Percentiles rank a stretch among this genome's conserved stretches.
These are phyloP conservation scores for Coranthus polyacanthus DNA, from an alignment of 2,797 vertebrate species.

Conservation along the genomic window DNA sequence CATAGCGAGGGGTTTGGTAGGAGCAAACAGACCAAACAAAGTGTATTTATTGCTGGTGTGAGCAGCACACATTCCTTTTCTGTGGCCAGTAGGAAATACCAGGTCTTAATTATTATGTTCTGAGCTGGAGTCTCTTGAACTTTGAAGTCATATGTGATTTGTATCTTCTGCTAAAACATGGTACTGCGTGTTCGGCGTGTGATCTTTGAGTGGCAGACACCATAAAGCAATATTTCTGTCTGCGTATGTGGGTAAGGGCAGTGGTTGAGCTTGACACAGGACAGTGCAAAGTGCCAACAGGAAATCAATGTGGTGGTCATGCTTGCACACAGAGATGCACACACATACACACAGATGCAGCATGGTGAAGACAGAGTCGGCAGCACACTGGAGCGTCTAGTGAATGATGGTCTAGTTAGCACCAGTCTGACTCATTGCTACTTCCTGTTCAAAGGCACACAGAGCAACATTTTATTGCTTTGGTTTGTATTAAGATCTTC, in stretches of 20 bases:
- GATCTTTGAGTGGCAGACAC: slow-evolving; percentile 4
- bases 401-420: slow-evolving; percentile 56
- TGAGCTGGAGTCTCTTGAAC: too few species aligned
- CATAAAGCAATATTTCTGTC: background rate
- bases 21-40: too few species aligned
- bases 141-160: too few species aligned
- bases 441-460: slow-evolving; percentile 37
- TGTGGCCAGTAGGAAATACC: too few species aligned
- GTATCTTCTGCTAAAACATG: background rate
- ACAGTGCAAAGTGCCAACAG: background rate
- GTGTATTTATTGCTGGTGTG: too few species aligned
- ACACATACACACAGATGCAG: slow-evolving; percentile 2
- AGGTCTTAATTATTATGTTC: too few species aligned
- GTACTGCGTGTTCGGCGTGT: background rate
- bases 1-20: too few species aligned
- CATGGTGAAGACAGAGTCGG: slow-evolving; percentile 37
- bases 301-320: background rate
- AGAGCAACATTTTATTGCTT: slow-evolving; percentile 5
- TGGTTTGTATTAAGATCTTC: slow-evolving; percentile 22
- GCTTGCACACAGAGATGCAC: background rate
- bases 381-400: slow-evolving; percentile 13
- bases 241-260: background rate
- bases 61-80: too few species aligned
- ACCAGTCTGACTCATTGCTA: slow-evolving; percentile 33
- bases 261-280: slow-evolving; percentile 2